Evolutionary conservation across 2,113 vertebrate genomes (phyloP), one percentile per base, ranked within the genome.

Genomic region (Rhinichthys klamathensis): DNA sequence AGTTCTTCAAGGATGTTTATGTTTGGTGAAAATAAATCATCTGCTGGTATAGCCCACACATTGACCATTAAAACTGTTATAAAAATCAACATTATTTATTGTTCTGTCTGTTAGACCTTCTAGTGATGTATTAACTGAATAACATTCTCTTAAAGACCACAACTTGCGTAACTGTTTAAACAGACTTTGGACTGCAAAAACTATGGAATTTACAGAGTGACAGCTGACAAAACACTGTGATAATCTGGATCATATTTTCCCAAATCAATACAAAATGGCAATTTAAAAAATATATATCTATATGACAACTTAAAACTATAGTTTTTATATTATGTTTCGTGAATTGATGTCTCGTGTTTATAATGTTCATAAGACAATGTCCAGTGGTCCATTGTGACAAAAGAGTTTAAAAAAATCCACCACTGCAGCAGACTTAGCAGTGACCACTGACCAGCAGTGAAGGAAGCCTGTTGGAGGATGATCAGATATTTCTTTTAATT

Each of bases 1-100:
- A 87, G 73, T 69, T 87, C 85, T 5, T 16, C 58, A 2, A 83
- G 21, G 30, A 87, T 80, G 44, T 84, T 35, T 7, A 87, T 49
- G 6, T 2, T 74, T 21, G 56, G 56, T 15, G 30, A 23, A 70
- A 87, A 41, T 13, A 87, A 1, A 30, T 80, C 82, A 35, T 80
- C 75, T 25, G 63, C 65, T 32, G 13, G 23, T 44, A 35, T 80
- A 21, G 16, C 65, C 76, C 75, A 58, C 13, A 41, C 27, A 49
- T 21, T 73, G 5, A 84, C 25, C 38, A 80, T 73, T 3, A 86
- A 12, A 25, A 58, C 16, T 27, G 13, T 8, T 21, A 25, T 6
- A 38, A 87, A 23, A 10, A 30, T 21, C 13, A 46, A 38, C 63
- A 75, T 76, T 46, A 79, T 80, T 2, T 58, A 25, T 35, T 25